phyloP scores from a whole-genome alignment of 2,797 vertebrate genomes.

The Cirrhinus mrigala region DNA sequence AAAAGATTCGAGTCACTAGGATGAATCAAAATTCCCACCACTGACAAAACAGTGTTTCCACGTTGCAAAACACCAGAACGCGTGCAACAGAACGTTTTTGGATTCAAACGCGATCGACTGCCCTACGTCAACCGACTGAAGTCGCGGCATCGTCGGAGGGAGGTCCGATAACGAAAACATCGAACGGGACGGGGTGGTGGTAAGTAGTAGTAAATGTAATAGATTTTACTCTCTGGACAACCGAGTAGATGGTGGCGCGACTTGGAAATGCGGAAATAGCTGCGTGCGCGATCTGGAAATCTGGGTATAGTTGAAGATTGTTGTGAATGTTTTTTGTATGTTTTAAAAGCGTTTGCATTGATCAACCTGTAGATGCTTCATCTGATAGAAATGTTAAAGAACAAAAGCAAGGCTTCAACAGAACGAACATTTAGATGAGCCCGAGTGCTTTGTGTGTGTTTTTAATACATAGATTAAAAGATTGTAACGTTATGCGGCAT shows the following conservation, averaged over 20 bases:
- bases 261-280: background rate
- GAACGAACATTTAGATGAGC: background rate
- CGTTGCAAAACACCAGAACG: background rate
- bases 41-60: background rate
- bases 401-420: background rate
- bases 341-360: background rate
- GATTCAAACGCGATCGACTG: background rate
- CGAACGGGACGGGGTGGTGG: background rate
- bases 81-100: background rate
- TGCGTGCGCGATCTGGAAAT: background rate
- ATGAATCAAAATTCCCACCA: background rate
- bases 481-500: background rate
- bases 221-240: background rate
- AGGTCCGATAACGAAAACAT: background rate
- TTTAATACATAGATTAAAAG: background rate
- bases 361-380: background rate
- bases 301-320: background rate
- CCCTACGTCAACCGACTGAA: background rate
- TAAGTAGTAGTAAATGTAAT: background rate
- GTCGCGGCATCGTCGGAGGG: background rate
- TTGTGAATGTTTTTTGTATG: background rate
- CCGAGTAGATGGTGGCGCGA: background rate
- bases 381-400: background rate
- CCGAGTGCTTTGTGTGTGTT: no score
- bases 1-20: slow-evolving; percentile 7